Percentiles rank a stretch among this genome's conserved stretches.
Evolutionary conservation across 2,888 invertebrate genomes (phyloP).

Genomic region (Rhingia campestris): DNA sequence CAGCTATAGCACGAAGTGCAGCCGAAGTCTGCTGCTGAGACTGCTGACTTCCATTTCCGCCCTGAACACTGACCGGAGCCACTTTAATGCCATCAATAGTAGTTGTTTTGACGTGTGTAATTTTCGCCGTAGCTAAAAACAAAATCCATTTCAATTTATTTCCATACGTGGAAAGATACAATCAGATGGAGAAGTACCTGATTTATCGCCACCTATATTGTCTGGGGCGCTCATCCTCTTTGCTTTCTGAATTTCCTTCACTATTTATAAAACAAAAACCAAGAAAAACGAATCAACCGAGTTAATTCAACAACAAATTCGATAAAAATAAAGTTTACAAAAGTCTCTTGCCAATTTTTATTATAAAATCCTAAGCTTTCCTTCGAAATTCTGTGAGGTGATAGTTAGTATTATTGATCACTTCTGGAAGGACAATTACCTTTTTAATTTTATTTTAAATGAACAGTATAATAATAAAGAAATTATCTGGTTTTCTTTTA

Average conservation of each 20-base stretch:
- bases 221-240: slow-evolving; percentile 75
- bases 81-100: slow-evolving; percentile 81
- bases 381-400: slow-evolving; percentile 7
- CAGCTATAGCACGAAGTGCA: slow-evolving; percentile 79
- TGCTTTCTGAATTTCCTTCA: slow-evolving; percentile 53
- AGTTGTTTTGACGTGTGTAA: slow-evolving; percentile 83
- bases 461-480: background rate
- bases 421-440: slow-evolving; percentile 19
- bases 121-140: slow-evolving; percentile 83
- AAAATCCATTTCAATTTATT: too few species aligned
- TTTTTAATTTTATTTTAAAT: slow-evolving; percentile 24
- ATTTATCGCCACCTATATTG: slow-evolving; percentile 70
- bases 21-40: slow-evolving; percentile 77
- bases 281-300: background rate
- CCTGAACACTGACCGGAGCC: slow-evolving; percentile 77
- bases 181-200: slow-evolving; percentile 55
- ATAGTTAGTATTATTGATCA: background rate
- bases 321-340: slow-evolving; percentile 11
- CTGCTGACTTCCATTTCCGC: slow-evolving; percentile 45
- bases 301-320: slow-evolving; percentile 3
- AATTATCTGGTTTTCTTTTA: slow-evolving; percentile 38
- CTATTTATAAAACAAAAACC: slow-evolving; percentile 2
- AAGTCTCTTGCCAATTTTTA: slow-evolving; percentile 37
- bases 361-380: slow-evolving; percentile 21
- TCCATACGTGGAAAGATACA: slow-evolving; percentile 22